phyloP scores from a whole-genome alignment of 2,797 vertebrate species.

The Discoglossus pictus region DNA sequence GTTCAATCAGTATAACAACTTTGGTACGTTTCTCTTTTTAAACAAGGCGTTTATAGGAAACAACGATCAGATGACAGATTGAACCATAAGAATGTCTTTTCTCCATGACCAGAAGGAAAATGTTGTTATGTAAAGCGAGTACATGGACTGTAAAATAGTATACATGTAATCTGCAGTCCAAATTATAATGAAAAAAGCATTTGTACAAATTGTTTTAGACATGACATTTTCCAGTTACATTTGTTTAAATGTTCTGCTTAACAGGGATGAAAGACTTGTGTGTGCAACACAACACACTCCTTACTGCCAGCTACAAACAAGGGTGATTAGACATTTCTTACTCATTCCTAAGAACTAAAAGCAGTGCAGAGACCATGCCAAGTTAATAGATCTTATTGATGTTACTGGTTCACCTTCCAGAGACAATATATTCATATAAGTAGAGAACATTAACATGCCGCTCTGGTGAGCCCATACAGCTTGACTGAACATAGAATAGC shows the following conservation, averaged over 20 bases:
- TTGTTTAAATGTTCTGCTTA: constrained; percentile 26
- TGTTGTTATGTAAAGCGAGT: not conserved
- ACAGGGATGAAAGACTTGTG: constrained; percentile 17
- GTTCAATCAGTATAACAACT: too few relatives aligned
- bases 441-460: not conserved
- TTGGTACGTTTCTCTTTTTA: too few relatives aligned
- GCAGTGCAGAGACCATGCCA: not conserved
- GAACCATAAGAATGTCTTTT: too few relatives aligned
- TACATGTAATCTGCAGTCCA: constrained; percentile 10
- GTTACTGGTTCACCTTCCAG: not conserved
- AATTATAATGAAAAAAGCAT: not conserved
- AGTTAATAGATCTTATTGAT: constrained; percentile 5
- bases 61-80: too few relatives aligned
- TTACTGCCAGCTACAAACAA: constrained; percentile 9
- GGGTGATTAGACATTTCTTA: constrained; percentile 18
- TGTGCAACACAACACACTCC: too few relatives aligned
- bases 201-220: constrained; percentile 4
- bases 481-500: not conserved
- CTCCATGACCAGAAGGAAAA: not conserved
- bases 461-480: too few relatives aligned
- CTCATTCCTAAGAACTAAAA: constrained; percentile 9
- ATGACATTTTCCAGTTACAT: constrained; percentile 24
- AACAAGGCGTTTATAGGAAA: too few relatives aligned
- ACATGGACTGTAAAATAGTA: constrained; percentile 9
- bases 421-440: constrained; percentile 1